Evolutionary conservation across 2,797 vertebrate species (phyloP).

Genomic region (Falco concolor): DNA sequence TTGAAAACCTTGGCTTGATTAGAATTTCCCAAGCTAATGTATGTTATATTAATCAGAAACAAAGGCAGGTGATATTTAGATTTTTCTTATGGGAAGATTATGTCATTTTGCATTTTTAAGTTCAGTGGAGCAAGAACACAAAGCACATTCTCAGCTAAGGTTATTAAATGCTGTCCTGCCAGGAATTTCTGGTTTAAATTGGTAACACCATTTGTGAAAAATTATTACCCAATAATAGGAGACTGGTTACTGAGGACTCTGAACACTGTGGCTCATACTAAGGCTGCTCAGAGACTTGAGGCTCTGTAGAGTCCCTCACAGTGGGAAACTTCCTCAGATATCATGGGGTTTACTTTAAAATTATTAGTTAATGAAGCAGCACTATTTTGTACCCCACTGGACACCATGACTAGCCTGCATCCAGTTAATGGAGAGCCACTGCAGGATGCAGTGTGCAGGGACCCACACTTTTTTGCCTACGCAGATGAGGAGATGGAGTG

Average conservation of each 20-base stretch:
- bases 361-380: background rate
- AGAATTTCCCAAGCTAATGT: background rate
- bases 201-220: background rate
- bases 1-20: background rate
- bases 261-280: background rate
- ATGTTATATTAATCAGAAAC: background rate
- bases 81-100: background rate
- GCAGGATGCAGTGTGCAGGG: background rate
- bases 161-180: background rate
- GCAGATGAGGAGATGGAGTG: accelerated
- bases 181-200: background rate
- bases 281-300: background rate
- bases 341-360: background rate
- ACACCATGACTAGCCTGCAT: background rate
- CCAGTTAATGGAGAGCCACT: background rate
- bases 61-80: background rate
- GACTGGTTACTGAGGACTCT: background rate
- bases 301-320: background rate
- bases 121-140: background rate
- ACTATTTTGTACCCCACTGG: background rate
- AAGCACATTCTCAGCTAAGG: background rate
- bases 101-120: background rate
- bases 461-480: background rate
- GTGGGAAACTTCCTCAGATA: background rate
- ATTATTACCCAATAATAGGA: background rate